Conservation (phyloP, 2,113 vertebrate genomes). For the Prolemur simus region DNA sequence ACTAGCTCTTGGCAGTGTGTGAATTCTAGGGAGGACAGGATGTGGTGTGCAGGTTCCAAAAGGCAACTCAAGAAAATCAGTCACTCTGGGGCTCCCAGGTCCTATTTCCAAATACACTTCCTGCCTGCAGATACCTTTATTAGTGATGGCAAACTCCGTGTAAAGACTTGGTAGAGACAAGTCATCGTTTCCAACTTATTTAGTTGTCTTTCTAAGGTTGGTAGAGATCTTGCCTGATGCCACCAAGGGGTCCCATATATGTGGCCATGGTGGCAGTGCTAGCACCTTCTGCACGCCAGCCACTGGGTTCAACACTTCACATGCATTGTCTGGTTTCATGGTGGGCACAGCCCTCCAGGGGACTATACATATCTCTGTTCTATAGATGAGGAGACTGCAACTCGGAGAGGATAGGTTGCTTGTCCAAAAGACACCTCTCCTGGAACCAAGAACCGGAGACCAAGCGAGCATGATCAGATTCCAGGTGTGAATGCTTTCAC, state of each 20-base stretch:
- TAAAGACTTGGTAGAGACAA: background rate
- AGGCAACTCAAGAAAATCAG: background rate
- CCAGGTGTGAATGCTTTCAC: rapidly evolving
- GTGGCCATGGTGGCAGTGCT: background rate
- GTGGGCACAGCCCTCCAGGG: background rate
- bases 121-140: background rate
- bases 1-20: slow-evolving; percentile 29
- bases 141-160: rapidly evolving
- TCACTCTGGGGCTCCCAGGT: background rate
- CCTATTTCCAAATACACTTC: background rate
- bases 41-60: background rate
- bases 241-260: background rate
- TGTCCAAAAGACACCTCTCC: background rate
- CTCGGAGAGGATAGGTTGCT: background rate
- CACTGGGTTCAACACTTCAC: background rate
- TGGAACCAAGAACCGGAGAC: background rate
- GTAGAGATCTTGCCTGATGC: background rate
- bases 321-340: background rate
- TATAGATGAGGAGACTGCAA: background rate
- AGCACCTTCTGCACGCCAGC: background rate
- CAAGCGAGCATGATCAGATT: rapidly evolving
- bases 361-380: background rate
- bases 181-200: background rate
- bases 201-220: background rate
- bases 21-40: background rate